These are phyloP conservation scores for Leptinotarsa haldemani DNA, from an alignment of 2,888 invertebrate species.

Conservation along the genomic window DNA sequence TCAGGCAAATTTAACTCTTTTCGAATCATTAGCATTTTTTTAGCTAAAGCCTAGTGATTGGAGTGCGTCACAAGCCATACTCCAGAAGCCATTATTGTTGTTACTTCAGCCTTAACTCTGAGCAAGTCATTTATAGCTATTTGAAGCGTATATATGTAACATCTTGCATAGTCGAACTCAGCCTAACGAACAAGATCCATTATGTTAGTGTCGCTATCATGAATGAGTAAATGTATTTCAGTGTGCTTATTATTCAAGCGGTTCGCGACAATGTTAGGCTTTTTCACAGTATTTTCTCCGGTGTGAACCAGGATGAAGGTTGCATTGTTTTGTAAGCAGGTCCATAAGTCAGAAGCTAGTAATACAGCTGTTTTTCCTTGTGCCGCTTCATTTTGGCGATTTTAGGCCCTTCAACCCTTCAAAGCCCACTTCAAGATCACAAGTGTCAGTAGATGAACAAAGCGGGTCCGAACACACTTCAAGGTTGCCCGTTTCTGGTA, in stretches of 20 bases:
- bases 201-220: conserved; percentile 16
- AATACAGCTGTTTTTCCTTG: too few relatives aligned
- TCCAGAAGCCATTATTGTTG: conserved; percentile 10
- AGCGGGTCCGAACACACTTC: too few relatives aligned
- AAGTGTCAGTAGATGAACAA: too few relatives aligned
- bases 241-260: conserved; percentile 51
- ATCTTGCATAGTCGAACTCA: conserved; percentile 40
- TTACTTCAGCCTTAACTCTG: conserved; percentile 42
- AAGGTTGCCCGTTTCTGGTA: too few relatives aligned
- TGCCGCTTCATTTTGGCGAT: too few relatives aligned
- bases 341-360: background rate
- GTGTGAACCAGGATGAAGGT: conserved; percentile 42
- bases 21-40: conserved; percentile 41
- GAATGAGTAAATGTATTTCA: conserved; percentile 13
- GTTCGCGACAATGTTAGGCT: conserved; percentile 46
- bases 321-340: conserved; percentile 44
- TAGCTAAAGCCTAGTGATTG: conserved; percentile 42
- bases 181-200: conserved; percentile 32
- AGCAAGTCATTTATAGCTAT: conserved; percentile 41
- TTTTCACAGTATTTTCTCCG: conserved; percentile 29
- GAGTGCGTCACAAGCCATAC: background rate
- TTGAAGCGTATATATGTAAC: conserved; percentile 48
- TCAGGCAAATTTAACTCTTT: conserved; percentile 48
- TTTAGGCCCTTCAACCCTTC: too few relatives aligned
- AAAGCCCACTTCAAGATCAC: too few relatives aligned